Evolutionary conservation across 2,797 vertebrate genomes (phyloP).

Genomic region (Cottoperca gobio): DNA sequence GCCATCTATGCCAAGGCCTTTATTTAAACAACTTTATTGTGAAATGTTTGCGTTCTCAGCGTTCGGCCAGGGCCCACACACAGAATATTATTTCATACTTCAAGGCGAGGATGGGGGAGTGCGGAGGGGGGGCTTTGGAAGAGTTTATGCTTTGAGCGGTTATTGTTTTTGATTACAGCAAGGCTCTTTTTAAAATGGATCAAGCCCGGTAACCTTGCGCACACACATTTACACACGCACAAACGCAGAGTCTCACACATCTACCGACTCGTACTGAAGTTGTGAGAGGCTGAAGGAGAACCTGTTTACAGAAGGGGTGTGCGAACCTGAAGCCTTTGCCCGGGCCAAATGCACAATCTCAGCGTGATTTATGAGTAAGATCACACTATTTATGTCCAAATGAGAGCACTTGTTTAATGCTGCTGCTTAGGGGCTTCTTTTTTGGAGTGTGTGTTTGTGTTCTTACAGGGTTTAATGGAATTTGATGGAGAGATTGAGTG

Average conservation of each 20-base stretch:
- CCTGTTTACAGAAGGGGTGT: conserved; percentile 83
- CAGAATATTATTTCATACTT: conserved; percentile 98
- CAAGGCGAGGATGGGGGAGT: conserved; percentile 58
- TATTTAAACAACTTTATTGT: conserved; percentile 99
- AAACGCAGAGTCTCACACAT: conserved; percentile 25
- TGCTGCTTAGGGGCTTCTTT: conserved; percentile 71
- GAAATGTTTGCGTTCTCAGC: conserved; percentile 99
- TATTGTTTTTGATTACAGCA: conserved; percentile 99
- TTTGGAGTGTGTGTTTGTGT: conserved; percentile 67
- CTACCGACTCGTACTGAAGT: conserved; percentile 25
- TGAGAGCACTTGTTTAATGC: conserved; percentile 76
- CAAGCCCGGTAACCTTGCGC: conserved; percentile 64
- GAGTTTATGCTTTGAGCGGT: conserved; percentile 92
- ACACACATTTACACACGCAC: conserved; percentile 32
- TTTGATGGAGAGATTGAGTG: conserved; percentile 68
- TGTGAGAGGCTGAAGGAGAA: conserved; percentile 61
- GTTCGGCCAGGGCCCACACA: conserved; percentile 95
- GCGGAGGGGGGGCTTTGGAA: conserved; percentile 81
- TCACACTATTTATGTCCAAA: conserved; percentile 79
- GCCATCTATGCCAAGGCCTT: conserved; percentile 95
- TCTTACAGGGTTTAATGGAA: conserved; percentile 69
- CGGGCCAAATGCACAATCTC: conserved; percentile 74
- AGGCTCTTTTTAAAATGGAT: conserved; percentile 86
- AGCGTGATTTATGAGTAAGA: conserved; percentile 78
- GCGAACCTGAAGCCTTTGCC: conserved; percentile 77